Percentiles rank a stretch among this genome's conserved stretches.
phyloP scores from a whole-genome alignment of 1,140 invertebrate species.

The Trichonephila clavipes region DNA sequence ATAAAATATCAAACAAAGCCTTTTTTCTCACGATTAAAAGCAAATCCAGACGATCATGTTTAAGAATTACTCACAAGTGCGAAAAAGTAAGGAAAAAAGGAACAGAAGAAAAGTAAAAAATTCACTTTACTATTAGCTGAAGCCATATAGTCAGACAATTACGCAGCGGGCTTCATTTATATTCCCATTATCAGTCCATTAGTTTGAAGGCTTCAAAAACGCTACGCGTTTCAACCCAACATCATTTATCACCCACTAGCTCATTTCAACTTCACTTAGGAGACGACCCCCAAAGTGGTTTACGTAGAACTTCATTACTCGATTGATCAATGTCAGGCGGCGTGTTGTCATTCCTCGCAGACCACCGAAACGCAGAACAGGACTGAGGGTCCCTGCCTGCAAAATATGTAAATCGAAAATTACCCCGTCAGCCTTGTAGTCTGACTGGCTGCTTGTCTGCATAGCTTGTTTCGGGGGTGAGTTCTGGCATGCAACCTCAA shows the following conservation, averaged over 20 bases:
- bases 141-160: conserved; percentile 67
- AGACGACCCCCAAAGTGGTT: conserved; percentile 64
- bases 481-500: conserved; percentile 67
- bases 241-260: conserved; percentile 72
- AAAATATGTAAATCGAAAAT: conserved; percentile 76
- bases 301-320: conserved; percentile 73
- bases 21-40: conserved; percentile 39
- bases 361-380: conserved; percentile 71
- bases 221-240: conserved; percentile 33
- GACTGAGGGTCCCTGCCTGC: conserved; percentile 42
- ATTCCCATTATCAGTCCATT: conserved; percentile 75
- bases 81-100: neutral
- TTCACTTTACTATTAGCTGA: conserved; percentile 30
- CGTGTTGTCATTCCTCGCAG: conserved; percentile 74
- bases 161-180: conserved; percentile 71
- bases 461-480: conserved; percentile 40
- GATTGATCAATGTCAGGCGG: conserved; percentile 74
- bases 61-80: conserved; percentile 27
- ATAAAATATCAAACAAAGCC: neutral
- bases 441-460: conserved; percentile 61
- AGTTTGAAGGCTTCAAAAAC: conserved; percentile 75
- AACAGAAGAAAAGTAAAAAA: conserved; percentile 11
- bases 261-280: conserved; percentile 43
- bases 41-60: conserved; percentile 23
- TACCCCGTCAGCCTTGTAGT: conserved; percentile 70